These are phyloP conservation scores for Cheirogaleus major DNA, from an alignment of 2,797 vertebrate species.

Conservation along the genomic window DNA sequence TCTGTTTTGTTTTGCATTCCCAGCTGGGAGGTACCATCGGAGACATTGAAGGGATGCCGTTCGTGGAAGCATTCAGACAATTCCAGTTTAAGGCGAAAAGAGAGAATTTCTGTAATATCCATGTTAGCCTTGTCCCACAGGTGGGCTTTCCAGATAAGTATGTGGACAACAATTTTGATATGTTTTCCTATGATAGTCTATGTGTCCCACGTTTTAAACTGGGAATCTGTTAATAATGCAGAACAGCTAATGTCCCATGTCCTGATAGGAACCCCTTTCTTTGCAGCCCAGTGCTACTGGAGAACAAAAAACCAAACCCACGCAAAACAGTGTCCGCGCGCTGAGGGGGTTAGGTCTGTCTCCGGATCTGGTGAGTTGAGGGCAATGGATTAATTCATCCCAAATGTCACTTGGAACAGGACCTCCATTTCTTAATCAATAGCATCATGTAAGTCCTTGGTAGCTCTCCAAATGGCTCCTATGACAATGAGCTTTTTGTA, in stretches of 20 bases:
- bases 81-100: conserved; percentile 89
- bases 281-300: conserved; percentile 87
- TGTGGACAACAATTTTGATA: not conserved
- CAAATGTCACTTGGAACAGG: not conserved
- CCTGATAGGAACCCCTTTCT: conserved; percentile 47
- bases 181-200: not conserved
- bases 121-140: conserved; percentile 90
- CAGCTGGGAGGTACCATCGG: conserved; percentile 89
- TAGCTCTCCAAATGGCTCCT: not conserved
- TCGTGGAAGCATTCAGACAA: conserved; percentile 89
- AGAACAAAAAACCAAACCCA: conserved; percentile 90
- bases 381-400: not conserved
- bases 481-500: not conserved
- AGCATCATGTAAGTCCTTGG: not conserved
- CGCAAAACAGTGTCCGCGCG: conserved; percentile 88
- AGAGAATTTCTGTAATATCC: conserved; percentile 90
- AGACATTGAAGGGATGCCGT: conserved; percentile 90
- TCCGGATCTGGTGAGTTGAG: conserved; percentile 87
- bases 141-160: conserved; percentile 73
- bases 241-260: not conserved
- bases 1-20: conserved; percentile 58
- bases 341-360: conserved; percentile 88
- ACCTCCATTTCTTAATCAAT: not conserved
- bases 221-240: not conserved
- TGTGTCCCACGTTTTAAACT: not conserved